These are phyloP conservation scores for Hartigia nigra DNA, from an alignment of 2,888 invertebrate genomes.

Conservation along the genomic window DNA sequence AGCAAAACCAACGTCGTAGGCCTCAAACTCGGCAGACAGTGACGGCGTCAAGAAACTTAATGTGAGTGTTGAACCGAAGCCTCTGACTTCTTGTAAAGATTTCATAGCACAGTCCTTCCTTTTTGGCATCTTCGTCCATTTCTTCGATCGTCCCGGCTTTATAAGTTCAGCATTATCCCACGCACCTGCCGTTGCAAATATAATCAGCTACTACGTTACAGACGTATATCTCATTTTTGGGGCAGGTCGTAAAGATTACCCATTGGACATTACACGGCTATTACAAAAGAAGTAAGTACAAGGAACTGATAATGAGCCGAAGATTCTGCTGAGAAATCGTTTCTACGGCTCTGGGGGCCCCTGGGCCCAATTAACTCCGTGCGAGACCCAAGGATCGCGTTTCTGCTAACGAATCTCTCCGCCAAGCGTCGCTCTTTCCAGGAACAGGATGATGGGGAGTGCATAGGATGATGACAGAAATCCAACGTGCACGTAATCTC, in stretches of 20 bases:
- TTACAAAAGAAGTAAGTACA: not conserved
- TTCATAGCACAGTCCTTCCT: not conserved
- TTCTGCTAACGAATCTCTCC: not conserved
- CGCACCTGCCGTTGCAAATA: not conserved
- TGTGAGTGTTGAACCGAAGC: not conserved
- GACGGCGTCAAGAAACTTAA: not conserved
- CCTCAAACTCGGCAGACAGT: not conserved
- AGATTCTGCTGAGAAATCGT: not conserved
- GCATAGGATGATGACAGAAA: not conserved
- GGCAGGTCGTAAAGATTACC: not conserved
- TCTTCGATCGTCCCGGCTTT: not conserved
- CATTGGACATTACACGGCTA: not conserved
- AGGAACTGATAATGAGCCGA: not conserved
- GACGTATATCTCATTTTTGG: not conserved
- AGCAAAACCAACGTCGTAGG: not conserved
- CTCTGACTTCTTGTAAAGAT: not conserved
- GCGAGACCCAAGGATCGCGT: not conserved
- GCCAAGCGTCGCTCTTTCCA: not conserved
- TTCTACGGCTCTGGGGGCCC: not conserved
- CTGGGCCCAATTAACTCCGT: not conserved
- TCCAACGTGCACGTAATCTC: not conserved
- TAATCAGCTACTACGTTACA: not conserved
- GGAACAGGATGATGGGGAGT: not conserved
- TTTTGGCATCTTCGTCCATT: not conserved
- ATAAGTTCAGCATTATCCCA: not conserved